phyloP scores from a whole-genome alignment of 2,797 vertebrate species.

The Champsocephalus gunnari region DNA sequence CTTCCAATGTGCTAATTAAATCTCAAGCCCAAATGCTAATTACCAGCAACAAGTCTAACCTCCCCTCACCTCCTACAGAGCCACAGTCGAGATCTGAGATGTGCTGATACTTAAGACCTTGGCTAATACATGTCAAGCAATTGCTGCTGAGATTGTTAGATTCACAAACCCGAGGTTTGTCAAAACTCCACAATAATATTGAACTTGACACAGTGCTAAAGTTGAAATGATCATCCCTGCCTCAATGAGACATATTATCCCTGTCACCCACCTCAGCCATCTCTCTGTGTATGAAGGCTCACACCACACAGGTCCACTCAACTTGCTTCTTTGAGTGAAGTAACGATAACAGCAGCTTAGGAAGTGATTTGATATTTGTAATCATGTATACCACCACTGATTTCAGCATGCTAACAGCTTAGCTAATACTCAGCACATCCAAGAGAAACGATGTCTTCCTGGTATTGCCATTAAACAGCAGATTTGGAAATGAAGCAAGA shows the following conservation, averaged over 20 bases:
- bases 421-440: background rate
- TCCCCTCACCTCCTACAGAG: slow-evolving; percentile 41
- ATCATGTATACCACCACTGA: background rate
- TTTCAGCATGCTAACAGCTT: background rate
- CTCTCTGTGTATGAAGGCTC: slow-evolving; percentile 12
- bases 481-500: background rate
- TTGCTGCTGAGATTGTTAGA: background rate
- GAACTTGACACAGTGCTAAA: background rate
- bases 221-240: background rate
- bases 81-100: background rate
- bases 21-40: slow-evolving; percentile 61
- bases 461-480: no score
- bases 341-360: background rate
- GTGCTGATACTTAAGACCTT: background rate
- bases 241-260: background rate
- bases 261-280: background rate
- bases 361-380: no score
- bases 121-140: background rate
- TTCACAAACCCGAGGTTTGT: background rate
- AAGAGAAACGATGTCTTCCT: background rate
- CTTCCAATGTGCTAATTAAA: slow-evolving; percentile 63
- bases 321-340: slow-evolving; percentile 18
- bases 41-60: slow-evolving; percentile 38
- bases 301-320: background rate
- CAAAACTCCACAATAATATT: background rate